Conservation (phyloP, 2,113 vertebrate species). For the Cyanistes caeruleus region DNA sequence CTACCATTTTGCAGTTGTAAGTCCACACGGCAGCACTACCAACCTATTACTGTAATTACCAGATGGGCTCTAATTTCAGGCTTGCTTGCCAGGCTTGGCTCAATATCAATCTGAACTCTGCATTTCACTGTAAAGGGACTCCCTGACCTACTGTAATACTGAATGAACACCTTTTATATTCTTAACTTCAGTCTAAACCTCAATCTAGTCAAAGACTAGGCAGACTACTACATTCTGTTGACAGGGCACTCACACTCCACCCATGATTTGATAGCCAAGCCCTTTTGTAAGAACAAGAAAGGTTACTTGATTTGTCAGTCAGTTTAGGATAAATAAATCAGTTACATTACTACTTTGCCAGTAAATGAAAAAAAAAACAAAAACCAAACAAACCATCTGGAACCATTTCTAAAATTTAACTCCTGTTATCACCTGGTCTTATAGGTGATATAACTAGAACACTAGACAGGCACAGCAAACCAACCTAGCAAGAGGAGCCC, state of each 20-base stretch:
- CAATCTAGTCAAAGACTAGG: neutral
- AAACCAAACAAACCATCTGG: neutral
- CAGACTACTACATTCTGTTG: neutral
- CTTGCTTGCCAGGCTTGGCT: conserved; percentile 23
- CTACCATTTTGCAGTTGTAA: neutral
- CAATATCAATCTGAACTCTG: neutral
- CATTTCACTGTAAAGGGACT: neutral
- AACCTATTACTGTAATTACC: neutral
- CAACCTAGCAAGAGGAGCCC: neutral
- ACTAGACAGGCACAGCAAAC: neutral
- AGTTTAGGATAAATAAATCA: neutral
- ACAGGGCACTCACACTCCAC: neutral
- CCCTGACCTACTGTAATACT: neutral
- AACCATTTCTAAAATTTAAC: neutral
- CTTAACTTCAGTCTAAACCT: neutral
- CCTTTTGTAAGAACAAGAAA: neutral
- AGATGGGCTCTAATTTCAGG: conserved; percentile 6
- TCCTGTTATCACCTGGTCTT: neutral
- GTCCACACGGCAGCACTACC: neutral
- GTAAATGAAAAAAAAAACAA: neutral
- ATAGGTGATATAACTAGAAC: neutral
- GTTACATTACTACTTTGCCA: neutral
- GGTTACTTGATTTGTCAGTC: neutral
- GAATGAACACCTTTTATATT: neutral
- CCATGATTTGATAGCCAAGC: neutral